Conservation (phyloP, 1,140 invertebrate species). For the Drosophila watanabei region DNA sequence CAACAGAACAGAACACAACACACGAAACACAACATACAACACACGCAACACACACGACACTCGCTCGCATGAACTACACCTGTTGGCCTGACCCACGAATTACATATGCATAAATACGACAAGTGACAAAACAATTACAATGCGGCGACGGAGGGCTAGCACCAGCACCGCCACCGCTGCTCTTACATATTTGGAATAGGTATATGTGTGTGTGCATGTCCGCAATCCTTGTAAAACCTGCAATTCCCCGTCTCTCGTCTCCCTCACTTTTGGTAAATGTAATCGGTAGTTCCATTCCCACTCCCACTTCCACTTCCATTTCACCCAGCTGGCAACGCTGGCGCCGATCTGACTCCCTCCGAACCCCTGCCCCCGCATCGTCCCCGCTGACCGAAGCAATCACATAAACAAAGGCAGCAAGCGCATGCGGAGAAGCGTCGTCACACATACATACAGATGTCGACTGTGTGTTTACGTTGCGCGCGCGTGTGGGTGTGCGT, state of each 20-base stretch:
- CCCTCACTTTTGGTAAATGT: neutral
- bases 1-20: conserved; percentile 9
- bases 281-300: conserved; percentile 17
- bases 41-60: conserved; percentile 17
- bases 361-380: neutral
- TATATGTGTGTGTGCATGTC: conserved; percentile 35
- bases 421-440: conserved; percentile 10
- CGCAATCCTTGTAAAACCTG: conserved; percentile 21
- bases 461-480: conserved; percentile 17
- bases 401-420: conserved; percentile 9
- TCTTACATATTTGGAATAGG: conserved; percentile 13
- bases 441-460: conserved; percentile 23
- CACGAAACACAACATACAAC: neutral
- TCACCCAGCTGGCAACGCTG: conserved; percentile 26
- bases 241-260: conserved; percentile 7
- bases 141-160: conserved; percentile 8
- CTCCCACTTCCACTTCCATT: conserved; percentile 11
- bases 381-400: conserved; percentile 2
- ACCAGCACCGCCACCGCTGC: neutral
- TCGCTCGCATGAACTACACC: conserved; percentile 8
- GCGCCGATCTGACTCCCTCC: conserved; percentile 20
- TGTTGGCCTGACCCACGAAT: conserved; percentile 15
- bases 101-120: conserved; percentile 5
- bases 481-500: conserved; percentile 18
- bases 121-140: conserved; percentile 7